These are phyloP conservation scores for Gnathonemus longibarbis DNA, from an alignment of 2,113 vertebrate genomes.

Conservation along the genomic window DNA sequence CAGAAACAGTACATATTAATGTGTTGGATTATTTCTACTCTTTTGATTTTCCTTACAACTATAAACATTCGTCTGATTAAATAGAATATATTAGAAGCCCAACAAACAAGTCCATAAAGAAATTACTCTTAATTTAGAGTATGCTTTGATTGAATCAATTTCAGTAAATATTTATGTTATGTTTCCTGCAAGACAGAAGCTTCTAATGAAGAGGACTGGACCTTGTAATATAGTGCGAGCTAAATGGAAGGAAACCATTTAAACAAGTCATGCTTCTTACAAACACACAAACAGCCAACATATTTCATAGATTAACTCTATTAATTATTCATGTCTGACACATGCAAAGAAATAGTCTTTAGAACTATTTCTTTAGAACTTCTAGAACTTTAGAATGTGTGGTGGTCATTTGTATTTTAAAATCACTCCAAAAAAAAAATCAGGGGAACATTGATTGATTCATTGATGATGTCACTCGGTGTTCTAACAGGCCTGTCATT, in stretches of 20 bases:
- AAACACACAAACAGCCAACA: not conserved
- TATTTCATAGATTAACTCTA: not conserved
- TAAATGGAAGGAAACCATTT: not conserved
- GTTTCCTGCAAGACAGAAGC: not conserved
- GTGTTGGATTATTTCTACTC: not conserved
- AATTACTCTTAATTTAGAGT: not conserved
- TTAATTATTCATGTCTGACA: not conserved
- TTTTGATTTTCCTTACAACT: not conserved
- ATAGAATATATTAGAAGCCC: not conserved
- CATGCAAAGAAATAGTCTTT: not conserved
- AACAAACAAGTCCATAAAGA: not conserved
- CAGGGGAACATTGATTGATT: not conserved
- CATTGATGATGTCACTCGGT: not conserved
- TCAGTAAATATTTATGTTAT: not conserved
- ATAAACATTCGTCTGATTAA: not conserved
- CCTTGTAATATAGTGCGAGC: not conserved
- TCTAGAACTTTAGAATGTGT: not conserved
- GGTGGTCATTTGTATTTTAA: not conserved
- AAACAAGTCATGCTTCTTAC: not conserved
- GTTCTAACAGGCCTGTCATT: not conserved
- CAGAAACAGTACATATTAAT: not conserved
- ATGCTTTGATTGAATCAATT: not conserved
- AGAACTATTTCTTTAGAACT: too few relatives aligned
- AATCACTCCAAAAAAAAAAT: not conserved
- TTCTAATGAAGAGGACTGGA: not conserved